Evolutionary conservation across 2,797 vertebrate species (phyloP).

Genomic region (Ataeniobius toweri): DNA sequence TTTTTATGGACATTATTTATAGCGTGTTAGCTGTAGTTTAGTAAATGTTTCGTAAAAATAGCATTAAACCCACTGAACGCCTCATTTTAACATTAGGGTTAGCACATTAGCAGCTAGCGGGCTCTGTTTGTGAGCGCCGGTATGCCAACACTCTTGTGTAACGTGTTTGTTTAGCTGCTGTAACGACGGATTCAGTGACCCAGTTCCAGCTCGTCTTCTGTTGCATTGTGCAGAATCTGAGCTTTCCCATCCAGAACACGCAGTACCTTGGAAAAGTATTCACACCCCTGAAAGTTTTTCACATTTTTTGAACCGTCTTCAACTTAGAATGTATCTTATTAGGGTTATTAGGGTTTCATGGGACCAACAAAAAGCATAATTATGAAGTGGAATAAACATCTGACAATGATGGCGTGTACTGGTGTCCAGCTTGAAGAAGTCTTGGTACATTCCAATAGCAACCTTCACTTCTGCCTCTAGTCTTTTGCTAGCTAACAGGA

Average conservation of each 20-base stretch:
- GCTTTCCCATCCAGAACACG: neutral
- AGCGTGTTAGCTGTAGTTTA: neutral
- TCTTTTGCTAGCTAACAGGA: too few species aligned
- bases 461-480: too few species aligned
- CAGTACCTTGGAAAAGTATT: neutral
- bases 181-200: neutral
- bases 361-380: too few species aligned
- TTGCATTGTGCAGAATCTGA: neutral
- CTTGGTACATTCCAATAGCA: too few species aligned
- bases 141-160: neutral
- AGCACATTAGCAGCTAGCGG: constrained; percentile 7
- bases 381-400: too few species aligned
- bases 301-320: too few species aligned
- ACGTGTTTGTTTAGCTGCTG: neutral
- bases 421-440: too few species aligned
- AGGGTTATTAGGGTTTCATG: too few species aligned
- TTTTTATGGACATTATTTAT: neutral
- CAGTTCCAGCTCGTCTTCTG: neutral
- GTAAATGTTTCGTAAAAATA: neutral
- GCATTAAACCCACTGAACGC: neutral
- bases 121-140: too few species aligned
- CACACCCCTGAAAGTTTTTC: neutral
- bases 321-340: too few species aligned
- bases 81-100: neutral
- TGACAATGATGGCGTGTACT: too few species aligned